Conservation (phyloP, 1,140 invertebrate genomes). For the Physella acuta region DNA sequence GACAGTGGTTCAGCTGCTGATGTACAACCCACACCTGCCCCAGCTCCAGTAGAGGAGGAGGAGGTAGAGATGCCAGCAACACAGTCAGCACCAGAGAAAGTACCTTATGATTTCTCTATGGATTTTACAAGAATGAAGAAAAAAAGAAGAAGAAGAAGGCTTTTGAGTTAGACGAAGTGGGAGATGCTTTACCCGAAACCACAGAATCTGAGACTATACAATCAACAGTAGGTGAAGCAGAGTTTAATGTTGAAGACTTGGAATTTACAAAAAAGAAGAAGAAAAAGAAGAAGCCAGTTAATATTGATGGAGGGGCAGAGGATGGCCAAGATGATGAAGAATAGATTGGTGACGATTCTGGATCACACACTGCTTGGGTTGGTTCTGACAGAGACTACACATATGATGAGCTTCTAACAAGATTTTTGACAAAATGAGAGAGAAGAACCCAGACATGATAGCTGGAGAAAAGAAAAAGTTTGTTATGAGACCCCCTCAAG, state of each 20-base stretch:
- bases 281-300: slow-evolving; percentile 81
- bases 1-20: slow-evolving; percentile 56
- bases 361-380: slow-evolving; percentile 37
- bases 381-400: slow-evolving; percentile 72
- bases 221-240: slow-evolving; percentile 27
- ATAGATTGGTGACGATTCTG: slow-evolving; percentile 13
- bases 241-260: slow-evolving; percentile 83
- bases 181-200: slow-evolving; percentile 47
- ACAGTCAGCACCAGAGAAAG: slow-evolving; percentile 33
- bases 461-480: slow-evolving; percentile 98
- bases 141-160: slow-evolving; percentile 62
- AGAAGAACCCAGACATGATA: slow-evolving; percentile 99
- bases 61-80: slow-evolving; percentile 51
- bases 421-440: slow-evolving; percentile 98
- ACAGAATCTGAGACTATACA: slow-evolving; percentile 16
- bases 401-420: slow-evolving; percentile 92
- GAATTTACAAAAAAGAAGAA: slow-evolving; percentile 81
- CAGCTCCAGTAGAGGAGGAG: slow-evolving; percentile 24
- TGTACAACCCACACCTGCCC: slow-evolving; percentile 41
- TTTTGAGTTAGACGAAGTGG: slow-evolving; percentile 58
- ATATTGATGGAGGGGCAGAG: slow-evolving; percentile 68
- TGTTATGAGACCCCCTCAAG: slow-evolving; percentile 98
- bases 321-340: slow-evolving; percentile 32
- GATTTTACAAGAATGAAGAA: slow-evolving; percentile 80
- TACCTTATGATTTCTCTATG: slow-evolving; percentile 46